Base-by-base conservation (phyloP, 1,140 invertebrate genomes). In the Parapsyche elsis region DNA sequence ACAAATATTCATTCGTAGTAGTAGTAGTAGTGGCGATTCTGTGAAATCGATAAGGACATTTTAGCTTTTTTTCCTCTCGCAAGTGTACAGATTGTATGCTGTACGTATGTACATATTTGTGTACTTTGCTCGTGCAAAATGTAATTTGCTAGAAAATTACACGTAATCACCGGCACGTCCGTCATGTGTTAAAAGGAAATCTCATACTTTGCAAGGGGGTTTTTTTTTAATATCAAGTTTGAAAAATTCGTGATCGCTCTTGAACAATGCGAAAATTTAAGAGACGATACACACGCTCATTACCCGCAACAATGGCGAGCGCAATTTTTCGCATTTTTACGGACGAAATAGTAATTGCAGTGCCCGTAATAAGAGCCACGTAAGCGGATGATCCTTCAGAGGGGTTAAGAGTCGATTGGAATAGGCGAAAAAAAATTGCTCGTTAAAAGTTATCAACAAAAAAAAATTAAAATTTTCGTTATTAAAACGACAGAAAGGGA, bases 251-350 rank as follows among this genome's bases (percentile, higher is more conserved):
- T 61, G 57, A 61, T 21, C 16, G 1, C 21, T 61, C 57, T 61
- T 19, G 57, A 61, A 61, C 57, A 61, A 61, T 61, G 57, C 16
- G 57, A 61, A 61, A 61, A 61, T 61, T 61, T 61, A 2, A 10
- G 2, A 61, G 57, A 61, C 14, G 53, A 57, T 57, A 46, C n/a
- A 57, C 53, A 14, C 9, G 57, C 16, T 61, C 57, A 21, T 61
- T 61, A 61, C 16, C 10, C 1, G 2, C 49, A 19, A 53, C 49
- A n/a, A 53, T 53, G 49, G 49, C 49, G 49, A 53, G 16, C 21
- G 21, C 57, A 61, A 61, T 61, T 61, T 61, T 61, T 61, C 57
- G 16, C 14, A 61, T 19, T 61, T 61, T 61, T 61, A 61, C 30
- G 30, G 30, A 38, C 30, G 57, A 53, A 53, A 12, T 12, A 53